Evolutionary conservation across 2,888 invertebrate genomes (phyloP).

Genomic region (Helleia helle): DNA sequence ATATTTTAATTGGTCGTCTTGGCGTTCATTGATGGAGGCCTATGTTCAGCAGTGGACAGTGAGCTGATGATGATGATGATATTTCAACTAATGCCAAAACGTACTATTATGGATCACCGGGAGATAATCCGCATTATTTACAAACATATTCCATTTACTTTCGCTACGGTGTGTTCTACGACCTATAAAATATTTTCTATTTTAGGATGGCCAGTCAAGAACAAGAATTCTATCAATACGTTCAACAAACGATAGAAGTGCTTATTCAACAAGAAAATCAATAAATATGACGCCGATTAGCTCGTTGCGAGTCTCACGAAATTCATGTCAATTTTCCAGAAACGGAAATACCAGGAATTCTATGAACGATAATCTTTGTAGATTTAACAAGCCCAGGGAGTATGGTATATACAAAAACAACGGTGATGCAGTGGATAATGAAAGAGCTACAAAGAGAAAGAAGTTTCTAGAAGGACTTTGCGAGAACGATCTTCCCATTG

Average conservation of each 20-base stretch:
- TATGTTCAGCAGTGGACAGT: no score
- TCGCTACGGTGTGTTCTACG: no score
- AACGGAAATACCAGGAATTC: slow-evolving; percentile 30
- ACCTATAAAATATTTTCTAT: no score
- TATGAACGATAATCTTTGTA: slow-evolving; percentile 39
- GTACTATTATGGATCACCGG: no score
- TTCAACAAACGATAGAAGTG: slow-evolving; percentile 53
- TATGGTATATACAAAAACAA: slow-evolving; percentile 31
- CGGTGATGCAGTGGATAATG: slow-evolving; percentile 21
- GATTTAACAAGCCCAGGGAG: slow-evolving; percentile 34
- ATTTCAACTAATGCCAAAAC: no score
- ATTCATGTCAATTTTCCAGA: slow-evolving; percentile 43
- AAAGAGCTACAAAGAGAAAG: slow-evolving; percentile 7
- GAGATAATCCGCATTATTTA: no score
- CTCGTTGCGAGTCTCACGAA: slow-evolving; percentile 37
- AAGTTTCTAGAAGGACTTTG: slow-evolving; percentile 26
- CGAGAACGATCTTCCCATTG: slow-evolving; percentile 38
- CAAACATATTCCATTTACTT: no score
- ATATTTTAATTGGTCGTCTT: no score
- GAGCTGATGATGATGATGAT: no score
- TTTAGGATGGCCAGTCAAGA: slow-evolving; percentile 61
- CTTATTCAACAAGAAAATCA: slow-evolving; percentile 51
- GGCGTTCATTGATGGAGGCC: no score
- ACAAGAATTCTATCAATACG: slow-evolving; percentile 59
- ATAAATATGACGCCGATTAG: slow-evolving; percentile 42